Evolutionary conservation across 2,888 invertebrate species (phyloP).

Genomic region (Sminthurinus aureus): DNA sequence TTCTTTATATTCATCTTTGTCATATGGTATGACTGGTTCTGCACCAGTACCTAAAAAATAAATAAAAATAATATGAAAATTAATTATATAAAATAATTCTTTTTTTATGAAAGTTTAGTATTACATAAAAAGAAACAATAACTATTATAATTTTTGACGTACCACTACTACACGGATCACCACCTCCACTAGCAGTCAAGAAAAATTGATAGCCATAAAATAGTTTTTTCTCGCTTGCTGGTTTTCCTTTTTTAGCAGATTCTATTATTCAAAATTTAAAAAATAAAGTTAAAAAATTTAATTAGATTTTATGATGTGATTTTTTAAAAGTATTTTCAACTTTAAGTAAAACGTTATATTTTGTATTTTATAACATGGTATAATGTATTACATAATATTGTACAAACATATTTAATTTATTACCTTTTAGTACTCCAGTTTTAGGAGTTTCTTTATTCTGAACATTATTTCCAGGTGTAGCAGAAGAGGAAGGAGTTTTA

Average conservation of each 20-base stretch:
- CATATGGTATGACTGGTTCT: slow-evolving; percentile 42
- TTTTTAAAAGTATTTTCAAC: too few relatives aligned
- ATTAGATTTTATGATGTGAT: not conserved
- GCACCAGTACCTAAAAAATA: slow-evolving; percentile 6
- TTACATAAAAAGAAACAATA: not conserved
- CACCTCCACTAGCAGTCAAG: slow-evolving; percentile 57
- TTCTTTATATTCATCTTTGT: slow-evolving; percentile 54
- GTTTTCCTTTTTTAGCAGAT: slow-evolving; percentile 28
- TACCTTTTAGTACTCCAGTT: slow-evolving; percentile 26
- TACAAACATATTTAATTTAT: too few relatives aligned
- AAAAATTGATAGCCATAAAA: slow-evolving; percentile 58
- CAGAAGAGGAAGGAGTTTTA: slow-evolving; percentile 3
- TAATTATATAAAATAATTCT: too few relatives aligned
- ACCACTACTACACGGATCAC: slow-evolving; percentile 53
- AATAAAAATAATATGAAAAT: not conserved
- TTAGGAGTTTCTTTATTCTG: slow-evolving; percentile 25
- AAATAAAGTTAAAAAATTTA: not conserved
- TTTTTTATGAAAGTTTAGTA: too few relatives aligned
- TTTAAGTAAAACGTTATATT: too few relatives aligned
- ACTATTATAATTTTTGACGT: slow-evolving; percentile 19
- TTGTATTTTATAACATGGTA: too few relatives aligned
- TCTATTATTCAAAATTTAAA: slow-evolving; percentile 16
- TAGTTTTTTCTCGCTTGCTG: slow-evolving; percentile 37
- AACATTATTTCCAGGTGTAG: not conserved
- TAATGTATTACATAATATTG: too few relatives aligned